Base-by-base conservation (phyloP, 2,797 vertebrate species). In the Danionella dracula region DNA sequence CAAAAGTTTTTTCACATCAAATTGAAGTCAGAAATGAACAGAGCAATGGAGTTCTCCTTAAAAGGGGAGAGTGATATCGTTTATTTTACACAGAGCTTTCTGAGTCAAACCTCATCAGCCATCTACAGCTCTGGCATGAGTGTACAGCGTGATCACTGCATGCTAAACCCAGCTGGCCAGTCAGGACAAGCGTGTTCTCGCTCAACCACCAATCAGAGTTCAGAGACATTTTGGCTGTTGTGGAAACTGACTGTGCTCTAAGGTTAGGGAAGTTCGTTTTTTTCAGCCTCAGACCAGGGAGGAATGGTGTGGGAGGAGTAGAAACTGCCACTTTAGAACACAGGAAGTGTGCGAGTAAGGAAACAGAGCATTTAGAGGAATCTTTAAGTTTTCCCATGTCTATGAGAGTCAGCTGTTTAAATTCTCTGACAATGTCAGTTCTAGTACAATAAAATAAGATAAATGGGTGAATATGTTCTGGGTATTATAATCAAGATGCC, bases 111-210 rank as follows among this genome's bases (percentile, higher is more conserved):
- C 27, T n/a, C 8, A 40, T n/a, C 32, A 46, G 60, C 19, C 38
- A 45, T 42, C n/a, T 12, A 19, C 5, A 23, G 54, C 6, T n/a
- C 34, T 34, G 19, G 9, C 70, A 72, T 57, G 66, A 9, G 13
- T 16, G 48, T 56, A 8, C 7, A 15, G 61, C 66, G 2, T 76
- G 70, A 41, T 57, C 70, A 55, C 38, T 1, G 50, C 66, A 57
- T 72, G 74, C 20, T 38, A 23, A n/a, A 11, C 17, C 16, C 45
- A 46, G 8, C 10, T 8, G 2, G 20, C 74, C 66, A 70, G 70
- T 70, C 34, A 53, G 62, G 34, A 9, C 20, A 13, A 44, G 27
- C 29, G 19, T 61, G 66, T 41, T 65, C 32, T n/a, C 0, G 23
- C 11, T 15, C 50, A 42, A n/a, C 32, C 32, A 23, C 70, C 66